These are phyloP conservation scores for Sphenodon punctatus DNA, from an alignment of 2,797 vertebrate species.

Conservation along the genomic window DNA sequence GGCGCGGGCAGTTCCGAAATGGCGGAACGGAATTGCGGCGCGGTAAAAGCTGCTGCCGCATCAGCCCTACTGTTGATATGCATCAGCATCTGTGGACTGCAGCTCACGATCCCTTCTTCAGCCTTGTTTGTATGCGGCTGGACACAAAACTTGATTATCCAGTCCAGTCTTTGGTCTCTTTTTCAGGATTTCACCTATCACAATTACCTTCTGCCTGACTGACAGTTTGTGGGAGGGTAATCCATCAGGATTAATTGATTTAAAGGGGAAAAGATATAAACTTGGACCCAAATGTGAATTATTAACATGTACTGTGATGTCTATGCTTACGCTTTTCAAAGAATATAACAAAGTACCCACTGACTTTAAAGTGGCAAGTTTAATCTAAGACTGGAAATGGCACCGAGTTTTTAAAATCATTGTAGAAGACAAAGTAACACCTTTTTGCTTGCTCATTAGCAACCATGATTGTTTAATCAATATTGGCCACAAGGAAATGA, in stretches of 20 bases:
- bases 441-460: constrained; percentile 41
- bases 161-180: rapidly evolving
- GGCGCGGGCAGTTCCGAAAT: too few species aligned
- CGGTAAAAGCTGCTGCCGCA: too few species aligned
- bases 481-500: constrained; percentile 18
- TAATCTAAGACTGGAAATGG: neutral
- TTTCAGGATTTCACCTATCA: constrained; percentile 26
- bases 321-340: neutral
- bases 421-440: constrained; percentile 12
- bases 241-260: constrained; percentile 50
- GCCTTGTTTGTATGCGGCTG: neutral
- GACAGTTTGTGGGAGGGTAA: constrained; percentile 22
- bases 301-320: neutral
- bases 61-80: neutral
- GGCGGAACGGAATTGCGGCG: too few species aligned
- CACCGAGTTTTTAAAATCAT: neutral
- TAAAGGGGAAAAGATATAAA: neutral
- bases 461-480: constrained; percentile 35
- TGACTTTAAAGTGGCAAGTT: constrained; percentile 1
- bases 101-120: neutral
- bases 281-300: neutral
- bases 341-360: neutral
- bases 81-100: neutral
- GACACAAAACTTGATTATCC: constrained; percentile 1
- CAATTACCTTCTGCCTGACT: constrained; percentile 40